Percentiles rank a stretch among this genome's conserved stretches.
phyloP scores from a whole-genome alignment of 2,888 invertebrate species.

The Drosophila gaucha region DNA sequence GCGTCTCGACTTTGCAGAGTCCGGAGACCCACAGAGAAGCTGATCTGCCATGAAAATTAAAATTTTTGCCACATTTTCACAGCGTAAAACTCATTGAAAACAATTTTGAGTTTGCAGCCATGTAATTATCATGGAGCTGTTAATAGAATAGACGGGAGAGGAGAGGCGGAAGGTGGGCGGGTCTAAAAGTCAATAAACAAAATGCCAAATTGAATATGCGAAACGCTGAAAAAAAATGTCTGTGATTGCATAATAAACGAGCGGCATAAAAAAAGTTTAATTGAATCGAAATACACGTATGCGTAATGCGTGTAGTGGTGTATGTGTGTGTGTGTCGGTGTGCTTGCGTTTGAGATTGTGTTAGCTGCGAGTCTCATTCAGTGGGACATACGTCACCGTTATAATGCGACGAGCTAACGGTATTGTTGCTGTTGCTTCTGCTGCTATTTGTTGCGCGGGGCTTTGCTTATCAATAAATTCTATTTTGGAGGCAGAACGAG shows the following conservation, averaged over 20 bases:
- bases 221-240: slow-evolving; percentile 58
- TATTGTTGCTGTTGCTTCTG: slow-evolving; percentile 20
- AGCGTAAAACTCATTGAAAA: slow-evolving; percentile 16
- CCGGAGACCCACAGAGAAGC: not conserved
- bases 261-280: slow-evolving; percentile 52
- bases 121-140: slow-evolving; percentile 57
- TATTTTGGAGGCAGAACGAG: slow-evolving; percentile 44
- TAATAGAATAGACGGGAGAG: slow-evolving; percentile 30
- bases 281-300: slow-evolving; percentile 69
- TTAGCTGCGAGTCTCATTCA: slow-evolving; percentile 35
- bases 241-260: slow-evolving; percentile 73
- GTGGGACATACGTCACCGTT: slow-evolving; percentile 61
- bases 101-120: slow-evolving; percentile 31
- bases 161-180: not conserved
- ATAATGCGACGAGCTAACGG: slow-evolving; percentile 48
- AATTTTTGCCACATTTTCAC: slow-evolving; percentile 37
- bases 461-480: slow-evolving; percentile 64
- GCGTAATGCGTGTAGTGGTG: slow-evolving; percentile 26
- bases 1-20: slow-evolving; percentile 15
- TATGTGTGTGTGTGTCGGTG: not conserved
- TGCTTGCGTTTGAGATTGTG: slow-evolving; percentile 6
- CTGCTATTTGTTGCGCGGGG: slow-evolving; percentile 1
- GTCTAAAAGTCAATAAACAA: slow-evolving; percentile 67
- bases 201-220: slow-evolving; percentile 69
- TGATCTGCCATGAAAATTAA: slow-evolving; percentile 40